Evolutionary conservation across 2,888 invertebrate genomes (phyloP), one percentile per base, ranked within the genome.

Genomic region (Yponomeuta evonymella): DNA sequence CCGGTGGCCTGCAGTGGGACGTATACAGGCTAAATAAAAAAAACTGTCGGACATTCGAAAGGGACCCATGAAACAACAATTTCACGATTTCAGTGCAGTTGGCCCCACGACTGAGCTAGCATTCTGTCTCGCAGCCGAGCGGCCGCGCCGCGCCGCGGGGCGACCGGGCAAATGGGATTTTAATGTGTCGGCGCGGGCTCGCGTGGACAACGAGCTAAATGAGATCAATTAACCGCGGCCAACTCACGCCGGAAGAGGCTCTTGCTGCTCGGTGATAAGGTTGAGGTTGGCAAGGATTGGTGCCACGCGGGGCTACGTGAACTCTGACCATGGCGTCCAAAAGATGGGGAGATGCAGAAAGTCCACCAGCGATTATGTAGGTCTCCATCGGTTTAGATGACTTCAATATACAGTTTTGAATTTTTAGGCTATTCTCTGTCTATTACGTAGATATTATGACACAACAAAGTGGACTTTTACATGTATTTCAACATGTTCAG

Each of bases 131-230:
- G 43, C 6, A 1, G 9, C 8, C 3, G 12, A 1, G 51, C 15
- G 12, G 15, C 15, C 51, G 51, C 51, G 10, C 11, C 11, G 51
- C 12, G 51, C 51, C 51, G 51, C 51, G 51, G 51, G 51, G 51
- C 5, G 51, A 15, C 51, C 51, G 51, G 15, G 4, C 51, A 58
- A 58, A 58, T 58, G 51, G 51, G 51, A 58, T 58, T 58, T 58
- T 58, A 58, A 58, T 58, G 51, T 58, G 51, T 58, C 51, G 51
- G 51, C 51, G 51, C 51, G 15, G 51, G 15, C 51, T 12, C 51
- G 51, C 12, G 51, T 58, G 51, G 51, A 58, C 51, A 58, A 58
- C 51, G 51, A 58, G 51, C 51, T 58, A 58, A 58, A 58, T 58
- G 51, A 58, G 51, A 58, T 12, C 51, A 58, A 58, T 58, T 58